Percentiles rank a stretch among this genome's conserved stretches.
Conservation (phyloP, 1,140 invertebrate genomes). For the Myzus persicae region DNA sequence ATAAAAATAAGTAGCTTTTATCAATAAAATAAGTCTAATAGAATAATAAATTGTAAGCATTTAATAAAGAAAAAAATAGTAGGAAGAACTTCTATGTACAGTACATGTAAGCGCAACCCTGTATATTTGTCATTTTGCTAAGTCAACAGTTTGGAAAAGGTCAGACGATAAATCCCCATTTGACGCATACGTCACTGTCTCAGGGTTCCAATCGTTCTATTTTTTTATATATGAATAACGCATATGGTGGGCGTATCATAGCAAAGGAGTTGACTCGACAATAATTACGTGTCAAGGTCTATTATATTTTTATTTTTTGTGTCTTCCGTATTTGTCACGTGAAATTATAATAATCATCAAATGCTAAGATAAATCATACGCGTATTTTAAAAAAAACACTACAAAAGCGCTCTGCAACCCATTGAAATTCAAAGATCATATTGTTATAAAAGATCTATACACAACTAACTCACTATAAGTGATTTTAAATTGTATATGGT, state of each 20-base stretch:
- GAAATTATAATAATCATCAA: slow-evolving; percentile 15
- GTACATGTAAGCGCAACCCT: too few species aligned
- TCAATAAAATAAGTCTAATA: neutral
- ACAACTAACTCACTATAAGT: neutral
- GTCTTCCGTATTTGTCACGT: slow-evolving; percentile 47
- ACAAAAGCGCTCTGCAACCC: neutral
- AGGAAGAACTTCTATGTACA: neutral
- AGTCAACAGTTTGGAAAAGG: neutral
- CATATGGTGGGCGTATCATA: neutral
- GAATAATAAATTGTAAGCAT: neutral
- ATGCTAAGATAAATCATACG: neutral
- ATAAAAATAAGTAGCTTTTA: neutral
- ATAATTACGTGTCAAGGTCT: slow-evolving; percentile 47
- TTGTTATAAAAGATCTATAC: neutral
- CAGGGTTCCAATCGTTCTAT: neutral
- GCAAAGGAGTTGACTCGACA: neutral
- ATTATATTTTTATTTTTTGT: slow-evolving; percentile 48
- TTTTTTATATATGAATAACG: neutral
- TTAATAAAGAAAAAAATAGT: neutral
- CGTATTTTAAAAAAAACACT: neutral
- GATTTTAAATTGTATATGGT: neutral
- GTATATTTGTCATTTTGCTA: neutral
- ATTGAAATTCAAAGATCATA: neutral
- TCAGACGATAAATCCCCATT: slow-evolving; percentile 23
- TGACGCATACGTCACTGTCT: neutral